Evolutionary conservation across 2,888 invertebrate species (phyloP).

Genomic region (Neoitamus cyanurus): DNA sequence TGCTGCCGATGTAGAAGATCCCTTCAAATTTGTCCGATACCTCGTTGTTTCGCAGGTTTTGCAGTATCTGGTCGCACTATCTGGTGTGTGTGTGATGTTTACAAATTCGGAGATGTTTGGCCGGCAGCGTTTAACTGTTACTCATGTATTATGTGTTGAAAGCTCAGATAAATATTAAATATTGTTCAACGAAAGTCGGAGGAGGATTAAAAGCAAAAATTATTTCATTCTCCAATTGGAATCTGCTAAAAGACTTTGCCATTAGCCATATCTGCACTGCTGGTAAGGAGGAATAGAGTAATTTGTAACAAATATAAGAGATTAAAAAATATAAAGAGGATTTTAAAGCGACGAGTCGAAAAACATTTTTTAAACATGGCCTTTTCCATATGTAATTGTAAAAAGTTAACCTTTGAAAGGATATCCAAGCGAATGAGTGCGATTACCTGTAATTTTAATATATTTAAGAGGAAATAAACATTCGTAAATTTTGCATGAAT

Average conservation of each 20-base stretch:
- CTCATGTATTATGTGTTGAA: neutral
- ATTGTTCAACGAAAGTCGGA: constrained; percentile 5
- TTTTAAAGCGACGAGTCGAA: constrained; percentile 25
- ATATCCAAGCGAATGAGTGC: constrained; percentile 43
- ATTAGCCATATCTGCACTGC: constrained; percentile 37
- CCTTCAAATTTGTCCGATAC: constrained; percentile 16
- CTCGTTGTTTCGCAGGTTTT: neutral
- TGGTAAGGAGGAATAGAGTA: constrained; percentile 4
- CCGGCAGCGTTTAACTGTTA: neutral
- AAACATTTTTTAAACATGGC: constrained; percentile 45
- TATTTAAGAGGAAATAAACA: constrained; percentile 20
- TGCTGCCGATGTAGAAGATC: neutral
- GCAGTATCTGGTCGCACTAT: neutral
- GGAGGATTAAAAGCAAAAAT: neutral
- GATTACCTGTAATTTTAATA: constrained; percentile 45
- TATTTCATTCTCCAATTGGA: neutral
- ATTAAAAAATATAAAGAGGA: neutral
- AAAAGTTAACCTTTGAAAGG: constrained; percentile 44
- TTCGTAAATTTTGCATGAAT: constrained; percentile 46
- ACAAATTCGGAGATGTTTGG: neutral
- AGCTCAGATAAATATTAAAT: neutral
- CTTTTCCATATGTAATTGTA: constrained; percentile 47
- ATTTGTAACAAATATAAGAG: constrained; percentile 23
- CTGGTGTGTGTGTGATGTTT: neutral
- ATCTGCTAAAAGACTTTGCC: constrained; percentile 38